Evolutionary conservation across 2,113 vertebrate species (phyloP), one percentile per base, ranked within the genome.

Genomic region (Corythoichthys haematopterus): DNA sequence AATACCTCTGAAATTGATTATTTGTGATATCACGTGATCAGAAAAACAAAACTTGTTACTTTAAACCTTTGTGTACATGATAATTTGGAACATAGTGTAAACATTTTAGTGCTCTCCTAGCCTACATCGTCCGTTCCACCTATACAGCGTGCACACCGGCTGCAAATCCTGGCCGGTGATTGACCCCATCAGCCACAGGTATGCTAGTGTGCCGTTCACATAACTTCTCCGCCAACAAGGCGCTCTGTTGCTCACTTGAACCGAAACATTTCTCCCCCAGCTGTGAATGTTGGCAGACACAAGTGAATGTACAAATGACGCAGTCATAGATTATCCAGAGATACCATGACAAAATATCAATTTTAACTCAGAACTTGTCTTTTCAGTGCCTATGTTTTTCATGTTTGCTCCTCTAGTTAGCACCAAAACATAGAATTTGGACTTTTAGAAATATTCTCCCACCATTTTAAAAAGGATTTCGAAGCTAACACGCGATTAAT

Each of bases 261-360:
- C 20, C 46, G 47, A 28, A 46, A 35, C 1, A 77, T 85, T 85
- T 87, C 75, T 53, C 68, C 62, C 73, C 58, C 15, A 45, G 66
- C 69, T 71, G 83, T 65, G 83, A 88, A 85, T 76, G 66, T 84
- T 87, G n/a, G 80, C 85, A 14, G 79, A 88, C 85, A 79, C 64
- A 51, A 82, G 80, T 50, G 77, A 87, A 84, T 70, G 57, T 59
- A 63, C 53, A 53, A 52, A 10, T 35, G 48, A 59, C 43, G 12
- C 10, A 9, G 64, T 38, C 47, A 56, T 70, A 37, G 66, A 68
- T 66, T 35, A 0, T 52, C 37, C 28, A 11, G 43, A 68, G 73
- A 74, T 67, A 71, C 60, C 63, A 48, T 59, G 51, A 70, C 15
- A 56, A 33, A 5, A 2, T 0, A 64, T 65, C 33, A 43, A 55